Evolutionary conservation across 2,113 vertebrate genomes (phyloP), one percentile per base, ranked within the genome.

Genomic region (Corythoichthys intestinalis): DNA sequence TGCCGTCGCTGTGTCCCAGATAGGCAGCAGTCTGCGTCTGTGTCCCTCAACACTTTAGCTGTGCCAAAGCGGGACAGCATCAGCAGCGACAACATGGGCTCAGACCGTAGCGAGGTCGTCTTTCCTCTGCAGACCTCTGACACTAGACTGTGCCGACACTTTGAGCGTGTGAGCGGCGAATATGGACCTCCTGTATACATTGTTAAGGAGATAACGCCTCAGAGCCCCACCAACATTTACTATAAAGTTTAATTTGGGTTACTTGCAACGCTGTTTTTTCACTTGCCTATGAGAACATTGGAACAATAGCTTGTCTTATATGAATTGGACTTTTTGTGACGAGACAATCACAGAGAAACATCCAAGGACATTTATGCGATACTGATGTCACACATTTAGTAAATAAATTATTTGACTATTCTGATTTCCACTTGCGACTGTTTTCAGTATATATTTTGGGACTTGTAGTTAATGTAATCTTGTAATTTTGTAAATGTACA

Each of bases 181-280:
- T 99, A 99, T 66, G 96, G 96, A 83, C 94, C 96, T 73, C 97
- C 97, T 0, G 96, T 97, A 82, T 98, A 98, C 90, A 97, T 98
- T 77, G 96, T 99, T 70, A 96, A 99, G 91, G 97, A 99, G 91
- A 95, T 98, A 91, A 93, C 94, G 38, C 94, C 96, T 61, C 96
- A 96, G 90, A 98, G 90, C 76, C 96, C 96, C 38, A 95, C 96
- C 82, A 98, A 98, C 90, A 92, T 98, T 89, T 98, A 99, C 93
- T 98, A 99, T 90, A 99, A 98, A 91, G 97, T 99, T 90, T 99
- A 93, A 95, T 35, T 17, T 54, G 44, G 38, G 49, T 53, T 69
- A 47, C 47, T 75, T 15, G n/a, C 44, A 6, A 14, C 15, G 66
- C 37, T 38, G 17, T 13, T 46, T 17, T 48, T 39, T 46, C 59